Evolutionary conservation across 2,888 invertebrate genomes (phyloP).

Genomic region (Nowickia ferox): DNA sequence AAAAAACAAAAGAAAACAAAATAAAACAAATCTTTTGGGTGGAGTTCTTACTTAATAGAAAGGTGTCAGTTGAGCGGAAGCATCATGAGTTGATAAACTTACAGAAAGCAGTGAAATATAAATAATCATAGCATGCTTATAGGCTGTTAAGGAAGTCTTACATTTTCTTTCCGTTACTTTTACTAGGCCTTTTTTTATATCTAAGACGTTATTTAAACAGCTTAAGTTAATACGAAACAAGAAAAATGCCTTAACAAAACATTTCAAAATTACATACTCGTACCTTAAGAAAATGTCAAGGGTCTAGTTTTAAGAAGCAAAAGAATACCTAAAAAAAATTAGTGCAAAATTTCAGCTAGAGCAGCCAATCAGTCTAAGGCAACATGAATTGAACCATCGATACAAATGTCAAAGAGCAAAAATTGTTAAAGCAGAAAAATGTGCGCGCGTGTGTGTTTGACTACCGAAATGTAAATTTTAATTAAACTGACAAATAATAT

Average conservation of each 20-base stretch:
- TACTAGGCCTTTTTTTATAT: conserved; percentile 6
- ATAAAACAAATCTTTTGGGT: conserved; percentile 15
- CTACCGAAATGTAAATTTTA: conserved; percentile 50
- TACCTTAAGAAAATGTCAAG: conserved; percentile 61
- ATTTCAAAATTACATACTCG: not conserved
- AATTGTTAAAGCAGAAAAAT: not conserved
- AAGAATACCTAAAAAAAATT: not conserved
- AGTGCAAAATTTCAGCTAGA: not conserved
- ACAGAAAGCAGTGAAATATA: conserved; percentile 42
- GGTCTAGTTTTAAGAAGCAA: conserved; percentile 26
- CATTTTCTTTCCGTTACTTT: conserved; percentile 27
- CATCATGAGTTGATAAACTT: conserved; percentile 70
- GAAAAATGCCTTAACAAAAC: conserved; percentile 7
- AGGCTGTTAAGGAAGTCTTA: conserved; percentile 66
- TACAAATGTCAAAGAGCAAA: conserved; percentile 28
- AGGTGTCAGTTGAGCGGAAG: conserved; percentile 71
- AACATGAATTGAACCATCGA: conserved; percentile 22
- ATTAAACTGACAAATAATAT: conserved; percentile 51
- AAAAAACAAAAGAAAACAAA: not conserved
- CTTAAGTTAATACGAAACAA: conserved; percentile 5
- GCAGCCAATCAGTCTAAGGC: conserved; percentile 59
- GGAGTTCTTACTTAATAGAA: conserved; percentile 55
- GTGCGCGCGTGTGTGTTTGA: not conserved
- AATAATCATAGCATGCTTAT: conserved; percentile 66
- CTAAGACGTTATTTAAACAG: conserved; percentile 13